phyloP scores from a whole-genome alignment of 1,140 invertebrate species.

The Antheraea mylitta region DNA sequence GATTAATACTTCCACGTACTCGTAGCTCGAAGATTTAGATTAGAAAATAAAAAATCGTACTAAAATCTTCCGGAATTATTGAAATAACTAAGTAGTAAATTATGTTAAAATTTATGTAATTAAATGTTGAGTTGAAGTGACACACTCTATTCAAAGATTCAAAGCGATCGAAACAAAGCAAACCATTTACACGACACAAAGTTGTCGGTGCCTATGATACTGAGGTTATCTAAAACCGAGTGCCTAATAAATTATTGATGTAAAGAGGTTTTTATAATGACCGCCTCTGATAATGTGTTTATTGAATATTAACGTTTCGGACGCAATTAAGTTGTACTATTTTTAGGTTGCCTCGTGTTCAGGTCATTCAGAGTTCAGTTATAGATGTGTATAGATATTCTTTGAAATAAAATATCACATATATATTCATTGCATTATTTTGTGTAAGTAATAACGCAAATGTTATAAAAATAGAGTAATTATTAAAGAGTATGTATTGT shows the following conservation, averaged over 20 bases:
- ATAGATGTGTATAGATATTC: not conserved
- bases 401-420: not conserved
- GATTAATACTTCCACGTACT: too few species aligned
- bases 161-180: not conserved
- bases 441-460: too few species aligned
- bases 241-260: slow-evolving; percentile 52
- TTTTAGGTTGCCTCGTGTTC: slow-evolving; percentile 23
- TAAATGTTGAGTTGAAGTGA: too few species aligned
- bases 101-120: too few species aligned
- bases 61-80: too few species aligned
- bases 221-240: slow-evolving; percentile 43
- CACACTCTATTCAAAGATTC: not conserved
- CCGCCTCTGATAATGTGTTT: slow-evolving; percentile 57
- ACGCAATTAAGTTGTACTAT: slow-evolving; percentile 55
- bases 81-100: too few species aligned
- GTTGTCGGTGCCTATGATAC: slow-evolving; percentile 26
- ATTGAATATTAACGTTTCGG: slow-evolving; percentile 65
- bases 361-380: slow-evolving; percentile 15
- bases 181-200: slow-evolving; percentile 22
- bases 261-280: slow-evolving; percentile 42
- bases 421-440: not conserved
- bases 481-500: too few species aligned
- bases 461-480: too few species aligned
- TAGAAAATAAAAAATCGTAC: too few species aligned
- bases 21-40: too few species aligned